These are phyloP conservation scores for Serripes groenlandicus DNA, from an alignment of 2,888 invertebrate genomes.

Conservation along the genomic window DNA sequence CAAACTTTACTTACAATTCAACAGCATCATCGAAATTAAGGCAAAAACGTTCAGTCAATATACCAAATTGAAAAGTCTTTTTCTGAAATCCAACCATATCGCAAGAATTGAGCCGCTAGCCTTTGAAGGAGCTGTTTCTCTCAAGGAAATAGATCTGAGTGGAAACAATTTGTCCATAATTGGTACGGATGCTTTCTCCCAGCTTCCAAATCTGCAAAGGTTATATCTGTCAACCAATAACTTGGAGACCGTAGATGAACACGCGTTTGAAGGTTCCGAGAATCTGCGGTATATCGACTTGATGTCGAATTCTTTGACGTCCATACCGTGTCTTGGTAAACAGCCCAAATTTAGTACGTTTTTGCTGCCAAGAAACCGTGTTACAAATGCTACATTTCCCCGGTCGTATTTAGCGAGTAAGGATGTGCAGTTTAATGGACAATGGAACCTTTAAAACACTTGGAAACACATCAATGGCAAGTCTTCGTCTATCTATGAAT, in stretches of 20 bases:
- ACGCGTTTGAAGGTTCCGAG: constrained; percentile 63
- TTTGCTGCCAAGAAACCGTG: constrained; percentile 71
- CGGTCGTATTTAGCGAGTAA: constrained; percentile 46
- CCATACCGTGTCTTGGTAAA: constrained; percentile 63
- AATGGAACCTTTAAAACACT: constrained; percentile 69
- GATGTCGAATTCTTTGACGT: constrained; percentile 65
- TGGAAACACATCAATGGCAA: constrained; percentile 53
- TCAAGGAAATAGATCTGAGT: constrained; percentile 65
- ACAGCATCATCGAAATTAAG: constrained; percentile 55
- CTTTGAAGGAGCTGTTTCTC: constrained; percentile 55
- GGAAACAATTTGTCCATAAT: constrained; percentile 65
- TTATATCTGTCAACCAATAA: constrained; percentile 67
- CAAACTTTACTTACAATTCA: constrained; percentile 70
- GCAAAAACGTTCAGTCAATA: constrained; percentile 38
- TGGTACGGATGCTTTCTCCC: constrained; percentile 61
- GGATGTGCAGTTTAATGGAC: constrained; percentile 57
- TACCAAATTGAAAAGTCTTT: constrained; percentile 53
- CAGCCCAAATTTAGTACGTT: constrained; percentile 65
- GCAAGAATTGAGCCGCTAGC: constrained; percentile 54
- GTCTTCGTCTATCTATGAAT: constrained; percentile 73
- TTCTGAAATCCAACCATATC: constrained; percentile 65
- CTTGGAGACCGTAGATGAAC: constrained; percentile 56
- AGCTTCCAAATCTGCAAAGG: constrained; percentile 44
- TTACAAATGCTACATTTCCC: constrained; percentile 74
- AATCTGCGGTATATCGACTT: constrained; percentile 62